Base-by-base conservation (phyloP, 2,888 invertebrate genomes). In the Malacosoma neustria region DNA sequence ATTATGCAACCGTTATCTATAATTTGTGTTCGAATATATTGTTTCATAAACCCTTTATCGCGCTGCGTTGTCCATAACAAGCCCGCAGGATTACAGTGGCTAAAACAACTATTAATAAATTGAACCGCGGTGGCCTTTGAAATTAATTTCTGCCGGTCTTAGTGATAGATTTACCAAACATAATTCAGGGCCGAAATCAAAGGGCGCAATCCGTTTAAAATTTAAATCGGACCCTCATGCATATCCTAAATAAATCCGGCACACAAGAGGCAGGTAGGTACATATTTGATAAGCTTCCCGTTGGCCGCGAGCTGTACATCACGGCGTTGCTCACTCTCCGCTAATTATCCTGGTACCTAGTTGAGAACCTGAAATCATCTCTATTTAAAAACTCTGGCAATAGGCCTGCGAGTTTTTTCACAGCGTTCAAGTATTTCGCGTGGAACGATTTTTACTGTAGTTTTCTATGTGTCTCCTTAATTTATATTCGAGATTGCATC, bases 131-230 rank as follows among this genome's bases (percentile, higher is more conserved):
- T 50, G 45, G 57, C 69, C 65, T 69, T 71, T 69, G 64, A 72
- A 74, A 75, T 71, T 70, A 66, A 67, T 68, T 65, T 59, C 50
- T 42, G 35, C 33, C 14, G 22, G 41, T 38, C 39, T 39, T 51
- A 75, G 76, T 80, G 74, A 84, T 84, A 80, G 80, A 77, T 82
- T 73, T 73, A 65, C 73, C 64, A 73, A 77, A 74, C 73, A 76
- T 63, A 75, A 77, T 72, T 72, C 68, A 63, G 70, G 67, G 64
- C 68, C 61, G 59, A 71, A 77, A 79, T 77, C 79, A 80, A 82
- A 85, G 81, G 84, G 80, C 77, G 70, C 80, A 81, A 82, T 84
- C 81, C 84, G 79, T 84, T 85, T 82, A 84, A 85, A 85, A 84
- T 85, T 85, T 85, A 82, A 84, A 84, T 76, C 70, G 72, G 71